Evolutionary conservation across 2,797 vertebrate species (phyloP).

Genomic region (Xiphorhynchus erythropygius): DNA sequence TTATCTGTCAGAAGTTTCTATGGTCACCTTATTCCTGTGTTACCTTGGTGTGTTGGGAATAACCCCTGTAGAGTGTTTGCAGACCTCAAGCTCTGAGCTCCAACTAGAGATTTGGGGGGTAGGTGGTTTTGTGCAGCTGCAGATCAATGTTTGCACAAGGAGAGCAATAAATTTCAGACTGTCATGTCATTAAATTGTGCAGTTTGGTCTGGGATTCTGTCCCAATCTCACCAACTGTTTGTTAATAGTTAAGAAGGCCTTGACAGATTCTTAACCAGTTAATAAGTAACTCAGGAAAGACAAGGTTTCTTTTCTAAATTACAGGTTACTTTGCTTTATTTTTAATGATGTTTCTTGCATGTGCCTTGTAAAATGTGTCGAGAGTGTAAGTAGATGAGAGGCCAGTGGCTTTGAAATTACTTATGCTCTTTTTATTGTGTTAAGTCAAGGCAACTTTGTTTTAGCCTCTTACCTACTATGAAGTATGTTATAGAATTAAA

Average conservation of each 20-base stretch:
- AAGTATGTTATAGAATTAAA: not conserved
- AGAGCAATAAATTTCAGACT: constrained; percentile 26
- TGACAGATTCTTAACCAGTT: constrained; percentile 1
- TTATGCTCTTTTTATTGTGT: not conserved
- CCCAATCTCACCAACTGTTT: constrained; percentile 39
- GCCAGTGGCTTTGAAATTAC: not conserved
- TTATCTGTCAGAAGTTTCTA: not conserved
- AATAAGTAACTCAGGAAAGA: constrained; percentile 32
- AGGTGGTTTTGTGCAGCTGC: not conserved
- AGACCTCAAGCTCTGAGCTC: not conserved
- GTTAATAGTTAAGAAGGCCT: constrained; percentile 40
- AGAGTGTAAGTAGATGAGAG: not conserved
- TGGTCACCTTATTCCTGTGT: not conserved
- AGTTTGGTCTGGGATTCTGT: constrained; percentile 4
- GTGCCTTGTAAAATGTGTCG: not conserved
- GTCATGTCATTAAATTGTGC: not conserved
- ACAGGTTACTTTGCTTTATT: not conserved
- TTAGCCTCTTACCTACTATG: not conserved
- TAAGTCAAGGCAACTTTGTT: not conserved
- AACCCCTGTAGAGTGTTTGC: not conserved
- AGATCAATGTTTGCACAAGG: constrained; percentile 35
- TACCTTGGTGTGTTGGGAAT: not conserved
- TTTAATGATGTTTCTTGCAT: not conserved
- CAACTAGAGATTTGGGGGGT: not conserved
- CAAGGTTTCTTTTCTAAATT: not conserved